Conservation (phyloP, 2,797 vertebrate species). For the Furcifer pardalis region DNA sequence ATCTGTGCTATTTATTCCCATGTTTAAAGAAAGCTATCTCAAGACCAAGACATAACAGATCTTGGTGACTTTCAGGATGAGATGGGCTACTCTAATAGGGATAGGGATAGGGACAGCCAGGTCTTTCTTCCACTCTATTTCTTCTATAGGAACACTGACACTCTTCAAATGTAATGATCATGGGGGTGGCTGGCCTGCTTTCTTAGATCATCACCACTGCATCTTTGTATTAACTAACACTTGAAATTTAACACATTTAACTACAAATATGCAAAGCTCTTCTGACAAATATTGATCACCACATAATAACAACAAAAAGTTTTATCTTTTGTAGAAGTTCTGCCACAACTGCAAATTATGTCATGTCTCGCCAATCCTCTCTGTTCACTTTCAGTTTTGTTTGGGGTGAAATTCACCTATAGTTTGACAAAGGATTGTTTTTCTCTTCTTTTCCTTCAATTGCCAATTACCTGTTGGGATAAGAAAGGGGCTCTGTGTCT, state of each 20-base stretch:
- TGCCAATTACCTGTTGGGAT: too few species aligned
- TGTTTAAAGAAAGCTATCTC: neutral
- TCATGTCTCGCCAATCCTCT: too few species aligned
- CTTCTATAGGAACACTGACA: neutral
- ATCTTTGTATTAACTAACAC: neutral
- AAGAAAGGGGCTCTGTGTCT: too few species aligned
- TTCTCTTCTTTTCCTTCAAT: neutral
- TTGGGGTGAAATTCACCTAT: neutral
- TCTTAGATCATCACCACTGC: too few species aligned
- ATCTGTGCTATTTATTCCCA: neutral
- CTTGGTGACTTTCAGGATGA: neutral
- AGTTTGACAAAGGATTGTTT: neutral
- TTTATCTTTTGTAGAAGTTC: too few species aligned
- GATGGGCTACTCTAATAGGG: neutral
- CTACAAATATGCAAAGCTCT: neutral
- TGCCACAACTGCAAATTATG: neutral
- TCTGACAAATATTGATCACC: neutral
- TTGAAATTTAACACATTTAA: neutral
- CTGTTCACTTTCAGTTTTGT: neutral
- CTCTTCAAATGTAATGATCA: neutral
- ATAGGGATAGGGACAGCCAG: neutral
- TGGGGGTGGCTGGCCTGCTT: neutral
- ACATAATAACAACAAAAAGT: too few species aligned
- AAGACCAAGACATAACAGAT: neutral
- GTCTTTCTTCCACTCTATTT: neutral